Evolutionary conservation across 2,888 invertebrate genomes (phyloP).

Genomic region (Tryphoninae sp.): DNA sequence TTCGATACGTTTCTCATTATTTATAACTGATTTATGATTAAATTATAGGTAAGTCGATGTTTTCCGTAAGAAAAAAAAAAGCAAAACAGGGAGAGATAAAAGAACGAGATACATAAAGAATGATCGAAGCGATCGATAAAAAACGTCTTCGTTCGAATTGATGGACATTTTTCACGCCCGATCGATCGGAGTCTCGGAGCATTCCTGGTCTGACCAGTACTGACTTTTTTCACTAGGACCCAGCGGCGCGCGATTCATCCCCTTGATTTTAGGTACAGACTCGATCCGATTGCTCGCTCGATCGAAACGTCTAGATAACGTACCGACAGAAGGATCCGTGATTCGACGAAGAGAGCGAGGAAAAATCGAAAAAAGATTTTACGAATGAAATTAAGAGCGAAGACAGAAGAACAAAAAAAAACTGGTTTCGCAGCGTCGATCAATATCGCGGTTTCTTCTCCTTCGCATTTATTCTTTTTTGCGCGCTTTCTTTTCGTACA

Average conservation of each 20-base stretch:
- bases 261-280: background rate
- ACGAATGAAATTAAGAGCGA: slow-evolving; percentile 55
- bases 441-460: slow-evolving; percentile 46
- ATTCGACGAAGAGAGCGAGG: slow-evolving; percentile 54
- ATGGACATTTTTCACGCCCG: slow-evolving; percentile 36
- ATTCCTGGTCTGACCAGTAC: slow-evolving; percentile 30
- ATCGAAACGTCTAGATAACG: slow-evolving; percentile 46
- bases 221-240: slow-evolving; percentile 41
- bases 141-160: slow-evolving; percentile 32
- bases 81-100: slow-evolving; percentile 1
- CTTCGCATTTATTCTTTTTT: background rate
- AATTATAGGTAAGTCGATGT: background rate
- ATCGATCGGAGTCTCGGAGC: slow-evolving; percentile 1
- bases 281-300: slow-evolving; percentile 23
- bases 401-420: slow-evolving; percentile 38
- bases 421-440: slow-evolving; percentile 47
- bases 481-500: too few species aligned
- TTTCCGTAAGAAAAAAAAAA: background rate
- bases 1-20: background rate
- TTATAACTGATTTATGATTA: too few species aligned
- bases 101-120: background rate
- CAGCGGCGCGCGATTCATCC: slow-evolving; percentile 4
- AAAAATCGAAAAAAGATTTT: slow-evolving; percentile 60
- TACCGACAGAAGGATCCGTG: slow-evolving; percentile 35
- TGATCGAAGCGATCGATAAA: slow-evolving; percentile 22